phyloP scores from a whole-genome alignment of 2,113 vertebrate species.

The Plecturocebus donacophilus region DNA sequence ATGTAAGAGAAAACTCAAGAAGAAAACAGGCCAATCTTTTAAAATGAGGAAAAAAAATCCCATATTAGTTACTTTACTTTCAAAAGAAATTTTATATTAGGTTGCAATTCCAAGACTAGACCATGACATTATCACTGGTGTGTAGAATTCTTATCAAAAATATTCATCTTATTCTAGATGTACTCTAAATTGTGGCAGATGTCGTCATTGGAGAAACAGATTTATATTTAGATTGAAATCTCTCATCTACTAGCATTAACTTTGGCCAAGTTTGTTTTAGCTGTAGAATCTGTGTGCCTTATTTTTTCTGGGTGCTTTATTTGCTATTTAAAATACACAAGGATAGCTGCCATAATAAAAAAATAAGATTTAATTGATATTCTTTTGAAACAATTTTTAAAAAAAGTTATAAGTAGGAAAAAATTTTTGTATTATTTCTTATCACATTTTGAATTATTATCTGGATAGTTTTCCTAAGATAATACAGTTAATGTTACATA shows the following conservation, averaged over 20 bases:
- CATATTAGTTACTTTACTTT: neutral
- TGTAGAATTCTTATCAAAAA: neutral
- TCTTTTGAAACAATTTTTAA: neutral
- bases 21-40: neutral
- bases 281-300: neutral
- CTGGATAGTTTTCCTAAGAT: neutral
- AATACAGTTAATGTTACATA: neutral
- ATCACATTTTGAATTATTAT: neutral
- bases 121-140: neutral
- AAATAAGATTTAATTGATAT: neutral
- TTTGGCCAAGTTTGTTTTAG: neutral
- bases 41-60: neutral
- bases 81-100: neutral
- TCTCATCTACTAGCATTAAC: neutral
- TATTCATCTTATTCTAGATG: neutral
- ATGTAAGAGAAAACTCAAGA: neutral
- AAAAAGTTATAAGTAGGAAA: neutral
- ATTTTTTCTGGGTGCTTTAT: neutral
- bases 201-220: neutral
- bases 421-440: neutral
- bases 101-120: neutral
- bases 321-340: neutral
- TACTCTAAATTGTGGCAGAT: neutral
- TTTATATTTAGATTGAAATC: neutral
- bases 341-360: neutral